phyloP scores from a whole-genome alignment of 2,888 invertebrate genomes.

The Ypsolopha scabrella region DNA sequence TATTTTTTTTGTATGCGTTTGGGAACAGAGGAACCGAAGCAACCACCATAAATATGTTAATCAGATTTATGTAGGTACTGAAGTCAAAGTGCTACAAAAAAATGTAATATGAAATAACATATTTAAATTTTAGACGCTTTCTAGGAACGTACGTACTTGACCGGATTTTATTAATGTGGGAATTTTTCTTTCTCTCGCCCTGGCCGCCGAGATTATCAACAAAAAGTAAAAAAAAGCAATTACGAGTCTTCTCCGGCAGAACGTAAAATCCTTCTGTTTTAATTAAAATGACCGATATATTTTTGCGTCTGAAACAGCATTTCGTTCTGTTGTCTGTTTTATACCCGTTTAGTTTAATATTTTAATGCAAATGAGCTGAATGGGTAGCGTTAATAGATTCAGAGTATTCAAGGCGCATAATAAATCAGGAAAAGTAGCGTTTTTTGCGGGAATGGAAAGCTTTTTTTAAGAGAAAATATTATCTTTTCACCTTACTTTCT shows the following conservation, averaged over 20 bases:
- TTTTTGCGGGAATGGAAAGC: neutral
- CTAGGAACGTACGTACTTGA: too few species aligned
- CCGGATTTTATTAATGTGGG: too few species aligned
- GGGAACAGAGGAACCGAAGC: too few species aligned
- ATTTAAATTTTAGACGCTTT: too few species aligned
- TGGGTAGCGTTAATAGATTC: slow-evolving; percentile 7
- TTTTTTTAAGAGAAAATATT: neutral
- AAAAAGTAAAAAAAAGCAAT: slow-evolving; percentile 31
- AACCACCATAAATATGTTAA: too few species aligned
- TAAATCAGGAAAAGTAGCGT: neutral
- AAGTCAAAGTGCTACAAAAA: too few species aligned
- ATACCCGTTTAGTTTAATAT: slow-evolving; percentile 12
- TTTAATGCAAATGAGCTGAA: slow-evolving; percentile 15
- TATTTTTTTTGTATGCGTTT: too few species aligned
- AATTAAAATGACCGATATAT: slow-evolving; percentile 32
- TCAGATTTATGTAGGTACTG: too few species aligned
- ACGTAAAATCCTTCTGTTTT: slow-evolving; percentile 37
- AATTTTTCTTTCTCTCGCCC: slow-evolving; percentile 13
- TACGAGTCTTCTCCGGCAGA: slow-evolving; percentile 24
- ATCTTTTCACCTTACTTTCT: neutral
- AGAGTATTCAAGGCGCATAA: neutral
- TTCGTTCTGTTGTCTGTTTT: slow-evolving; percentile 10
- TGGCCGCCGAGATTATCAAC: slow-evolving; percentile 31
- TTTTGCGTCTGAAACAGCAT: neutral
- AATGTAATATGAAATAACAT: too few species aligned